Base-by-base conservation (phyloP, 2,888 invertebrate species). In the Metalampra italica region DNA sequence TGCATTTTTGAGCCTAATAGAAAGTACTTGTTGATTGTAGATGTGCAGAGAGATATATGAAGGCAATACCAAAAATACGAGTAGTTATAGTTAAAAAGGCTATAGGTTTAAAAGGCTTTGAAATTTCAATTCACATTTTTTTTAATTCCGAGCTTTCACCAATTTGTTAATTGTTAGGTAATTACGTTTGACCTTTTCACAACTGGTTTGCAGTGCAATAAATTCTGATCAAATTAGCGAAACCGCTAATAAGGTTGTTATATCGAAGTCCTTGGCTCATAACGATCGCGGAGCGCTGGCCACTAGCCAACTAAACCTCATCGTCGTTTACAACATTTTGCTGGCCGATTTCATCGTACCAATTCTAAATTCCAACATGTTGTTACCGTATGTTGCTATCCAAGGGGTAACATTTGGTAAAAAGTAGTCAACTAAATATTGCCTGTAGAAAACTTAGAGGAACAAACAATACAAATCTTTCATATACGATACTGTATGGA, bases 281-380 rank as follows among this genome's bases (percentile, higher is more conserved):
- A 73, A 76, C 75, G 73, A 75, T 73, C 69, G 72, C 55, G 52
- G 51, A 49, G 50, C 50, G 49, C 62, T 82, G 82, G 83, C 83
- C 45, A 46, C 53, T 30, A 53, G 75, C 83, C 82, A 82, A 64
- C 65, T 51, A 52, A 52, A 57, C 57, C 64, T 57, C 49, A 63
- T 63, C 68, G 60, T 71, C 64, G 69, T 36, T 57, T 55, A 64
- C 56, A 62, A 51, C 59, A 57, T 60, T 46, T 12, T 37, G 15
- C 36, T n/a, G 7, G 12, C n/a, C 39, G 32, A 47, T 47, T 47
- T 47, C 42, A 29, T 30, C 43, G 47, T 29, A 43, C 43, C 37
- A 29, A 47, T 42, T 40, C 22, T 15, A n/a, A 7, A 22, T 22
- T 5, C 22, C 5, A 22, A 22, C 22, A 22, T 22, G 5, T 22